Evolutionary conservation across 1,140 invertebrate species (phyloP), one percentile per base, ranked within the genome.

Genomic region (Anastrepha obliqua): DNA sequence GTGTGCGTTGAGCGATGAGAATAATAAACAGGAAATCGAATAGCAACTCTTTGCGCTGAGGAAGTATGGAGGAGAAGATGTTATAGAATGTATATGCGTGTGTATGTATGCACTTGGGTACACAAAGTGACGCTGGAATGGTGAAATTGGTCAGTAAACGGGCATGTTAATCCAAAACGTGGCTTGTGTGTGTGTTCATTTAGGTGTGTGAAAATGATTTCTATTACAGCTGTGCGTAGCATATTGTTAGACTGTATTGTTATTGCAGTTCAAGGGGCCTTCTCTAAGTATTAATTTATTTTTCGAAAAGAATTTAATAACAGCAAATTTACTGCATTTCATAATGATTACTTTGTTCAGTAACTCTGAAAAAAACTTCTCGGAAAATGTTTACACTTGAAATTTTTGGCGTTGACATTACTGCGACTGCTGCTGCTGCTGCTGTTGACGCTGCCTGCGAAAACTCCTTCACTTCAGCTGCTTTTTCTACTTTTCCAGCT

Each of bases 1-100:
- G 74, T 81, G 51, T 44, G 47, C 47, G 74, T 81, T 81, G 29
- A 55, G 74, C 74, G 51, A 58, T 81, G 74, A 81, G n/a, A 58
- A 51, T 55, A 55, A 11, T 13, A 17, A 20, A 55, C n/a, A 81
- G 47, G 3, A 81, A 58, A 81, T 81, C n/a, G 15, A 20, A 20
- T 29, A 47, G 42, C 39, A 74, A 74, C 67, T 42, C 6, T 67
- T 17, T 20, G 17, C 67, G 42, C 11, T n/a, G 44, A 0, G 11
- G 13, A 47, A 2, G n/a, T 65, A 7, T 44, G 7, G 9, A 74
- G 13, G 15, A 74, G 15, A 0, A 47, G 7, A 17, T 47, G 15
- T 0, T 4, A 62, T 62, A 13, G 9, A 62, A 15, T 11, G 4
- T 62, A 62, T 62, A 5, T 4, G 60, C 11, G 5, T 62, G 60